Evolutionary conservation across 2,888 invertebrate species (phyloP), one percentile per base, ranked within the genome.

Genomic region (Pomacea canaliculata): DNA sequence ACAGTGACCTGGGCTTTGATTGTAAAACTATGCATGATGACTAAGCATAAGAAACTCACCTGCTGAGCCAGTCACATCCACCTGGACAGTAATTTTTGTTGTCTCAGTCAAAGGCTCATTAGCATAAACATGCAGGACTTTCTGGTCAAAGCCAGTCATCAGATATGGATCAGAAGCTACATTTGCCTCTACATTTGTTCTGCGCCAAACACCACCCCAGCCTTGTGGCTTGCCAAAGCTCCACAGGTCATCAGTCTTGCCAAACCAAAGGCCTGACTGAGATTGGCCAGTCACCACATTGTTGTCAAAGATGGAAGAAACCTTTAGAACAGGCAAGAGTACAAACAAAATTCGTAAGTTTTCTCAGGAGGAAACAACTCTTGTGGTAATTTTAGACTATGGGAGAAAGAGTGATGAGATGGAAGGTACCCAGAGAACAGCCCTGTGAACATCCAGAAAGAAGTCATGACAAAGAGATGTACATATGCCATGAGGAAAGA

Each of bases 281-380:
- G 82, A 75, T 70, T 82, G 82, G 4, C 82, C 82, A 18, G 81
- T 81, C 23, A 82, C 81, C 23, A 81, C 81, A 67, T 82, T 82
- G 75, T 81, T 81, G 79, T 81, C 81, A 63, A 78, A 77, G 37
- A 82, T 78, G 27, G 80, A 70, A 7, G 82, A 82, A 23, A 82
- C 82, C 82, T 82, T 56, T 4, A 19, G 19, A 12, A 23, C 10
- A 60, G n/a, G 60, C n/a, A 7, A 60, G n/a, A 19, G 60, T 60
- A 60, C n/a, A 19, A 60, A n/a, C n/a, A 60, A 60, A 2, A 60
- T 60, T 60, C 2, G 60, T 60, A 60, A 60, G 60, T 18, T 37
- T 37, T 0, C 37, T 37, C 37, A 37, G 5, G 3, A 37, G 37
- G 37, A 37, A 37, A 37, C 37, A 5, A 37, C 5, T 37, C 37